Evolutionary conservation across 2,888 invertebrate species (phyloP), one percentile per base, ranked within the genome.

Genomic region (Agrochola circellaris): DNA sequence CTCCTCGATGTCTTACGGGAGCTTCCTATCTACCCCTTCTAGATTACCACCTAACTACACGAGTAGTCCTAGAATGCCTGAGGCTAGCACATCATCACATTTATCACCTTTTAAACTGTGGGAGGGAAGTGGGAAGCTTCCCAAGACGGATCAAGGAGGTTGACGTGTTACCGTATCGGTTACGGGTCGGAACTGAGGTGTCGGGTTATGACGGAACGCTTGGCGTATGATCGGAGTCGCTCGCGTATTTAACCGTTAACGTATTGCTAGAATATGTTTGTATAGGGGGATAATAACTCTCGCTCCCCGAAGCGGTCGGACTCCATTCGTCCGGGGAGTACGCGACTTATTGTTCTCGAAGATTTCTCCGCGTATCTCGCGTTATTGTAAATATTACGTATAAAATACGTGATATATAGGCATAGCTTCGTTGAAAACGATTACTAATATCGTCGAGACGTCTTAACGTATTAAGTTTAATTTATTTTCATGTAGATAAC

Each of bases 1-100:
- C 93, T 96, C 96, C 87, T 96, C 96, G 23, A 81, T 96, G 77
- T 96, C 96, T 58, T 96, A 96, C 87, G 95, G 96, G 34, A 96
- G 96, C 82, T 96, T 96, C 86, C 87, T 96, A 38, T 95, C 96
- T 0, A 94, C 95, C 0, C 95, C 96, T 9, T 92, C 95, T 26
- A 92, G 96, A 30, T 86, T 96, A 66, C 95, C 95, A 42, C 91
- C 96, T 23, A 95, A 93, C 81, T 96, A 95, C 83, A 96, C 96
- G 3, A 96, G 96, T 87, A 96, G 96, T 87, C 96, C 96, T 13
- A 92, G 95, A 74, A 91, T 94, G 84, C 92, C 93, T 30, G 96
- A 96, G 73, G 89, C 94, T 23, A 93, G 93, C 70, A 92, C 93
- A 5, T 93, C 94, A 0, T 95, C 95, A 13, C 93, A 94, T n/a